Percentiles rank a stretch among this genome's conserved stretches.
phyloP scores from a whole-genome alignment of 2,797 vertebrate genomes.

The Lepilemur septentrionalis region DNA sequence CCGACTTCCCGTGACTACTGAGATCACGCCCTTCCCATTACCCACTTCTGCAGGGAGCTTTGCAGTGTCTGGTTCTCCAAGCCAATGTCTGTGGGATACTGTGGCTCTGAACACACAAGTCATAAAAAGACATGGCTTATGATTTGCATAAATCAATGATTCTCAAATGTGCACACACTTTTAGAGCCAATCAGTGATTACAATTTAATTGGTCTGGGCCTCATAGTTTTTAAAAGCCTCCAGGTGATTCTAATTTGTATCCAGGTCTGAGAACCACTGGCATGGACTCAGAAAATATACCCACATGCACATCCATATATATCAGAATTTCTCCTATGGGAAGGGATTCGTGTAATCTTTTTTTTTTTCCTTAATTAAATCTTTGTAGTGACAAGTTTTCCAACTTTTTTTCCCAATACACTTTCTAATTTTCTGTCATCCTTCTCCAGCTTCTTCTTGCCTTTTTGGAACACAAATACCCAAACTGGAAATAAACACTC shows the following conservation, averaged over 20 bases:
- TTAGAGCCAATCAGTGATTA: background rate
- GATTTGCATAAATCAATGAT: background rate
- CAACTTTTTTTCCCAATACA: background rate
- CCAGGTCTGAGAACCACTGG: background rate
- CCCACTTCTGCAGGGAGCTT: background rate
- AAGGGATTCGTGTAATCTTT: background rate
- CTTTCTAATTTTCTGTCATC: constrained; percentile 18
- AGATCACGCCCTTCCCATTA: background rate
- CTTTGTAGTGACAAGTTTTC: background rate
- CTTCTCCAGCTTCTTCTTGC: background rate
- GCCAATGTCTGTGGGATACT: background rate
- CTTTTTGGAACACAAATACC: background rate
- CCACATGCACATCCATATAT: background rate
- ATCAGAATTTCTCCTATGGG: background rate
- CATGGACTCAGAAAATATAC: background rate
- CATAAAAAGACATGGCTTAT: background rate
- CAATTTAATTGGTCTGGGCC: background rate
- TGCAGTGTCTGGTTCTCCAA: background rate
- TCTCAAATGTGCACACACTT: background rate
- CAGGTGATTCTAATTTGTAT: background rate
- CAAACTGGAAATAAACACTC: background rate
- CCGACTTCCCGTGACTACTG: background rate
- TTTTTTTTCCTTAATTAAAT: background rate
- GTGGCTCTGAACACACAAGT: background rate
- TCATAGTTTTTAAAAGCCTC: background rate